Base-by-base conservation (phyloP, 2,888 invertebrate species). In the Diadromus collaris region DNA sequence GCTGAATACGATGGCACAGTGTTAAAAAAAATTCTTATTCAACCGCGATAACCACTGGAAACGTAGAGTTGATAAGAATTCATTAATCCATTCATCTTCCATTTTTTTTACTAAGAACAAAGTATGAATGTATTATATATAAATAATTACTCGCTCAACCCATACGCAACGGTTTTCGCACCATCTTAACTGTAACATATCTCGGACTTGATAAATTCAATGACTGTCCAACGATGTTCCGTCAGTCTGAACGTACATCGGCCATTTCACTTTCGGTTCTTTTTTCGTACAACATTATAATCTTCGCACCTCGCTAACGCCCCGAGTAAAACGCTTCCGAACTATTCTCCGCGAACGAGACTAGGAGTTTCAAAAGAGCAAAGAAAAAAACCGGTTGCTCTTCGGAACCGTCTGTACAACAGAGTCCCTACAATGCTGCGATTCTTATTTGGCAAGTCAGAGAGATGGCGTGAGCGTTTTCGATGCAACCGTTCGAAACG, bases 1-100 rank as follows among this genome's bases (percentile, higher is more conserved):
- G 76, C 69, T 70, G 73, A 71, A 65, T 67, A 76, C 65, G 54
- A 79, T 79, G 79, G 79, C 79, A 79, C 79, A 61, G 61, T 70
- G 73, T 64, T 60, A 51, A 10, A 32, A 65, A 64, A 71, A 46
- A 38, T 51, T 65, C 21, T 41, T 29, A 48, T 38, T 16, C 41
- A 58, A 41, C 27, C 27, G 24, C 34, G 41, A 16, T 21, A 44
- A 54, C 13, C 24, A 27, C 27, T n/a, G 29, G 27, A 56, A 13
- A 1, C 21, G 48, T 13, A 13, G n/a, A 56, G 54, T 27, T 16
- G 54, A 29, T 27, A 29, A 27, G 16, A 56, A 29, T 56, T 29
- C 2, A 56, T 27, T 7, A 56, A 56, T 19, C 27, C 4, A 21
- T 48, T 29, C 16, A 16, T 16, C 46, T n/a, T 6, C 48, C n/a